Base-by-base conservation (phyloP, 2,797 vertebrate genomes). In the Melanotaenia nigrans region DNA sequence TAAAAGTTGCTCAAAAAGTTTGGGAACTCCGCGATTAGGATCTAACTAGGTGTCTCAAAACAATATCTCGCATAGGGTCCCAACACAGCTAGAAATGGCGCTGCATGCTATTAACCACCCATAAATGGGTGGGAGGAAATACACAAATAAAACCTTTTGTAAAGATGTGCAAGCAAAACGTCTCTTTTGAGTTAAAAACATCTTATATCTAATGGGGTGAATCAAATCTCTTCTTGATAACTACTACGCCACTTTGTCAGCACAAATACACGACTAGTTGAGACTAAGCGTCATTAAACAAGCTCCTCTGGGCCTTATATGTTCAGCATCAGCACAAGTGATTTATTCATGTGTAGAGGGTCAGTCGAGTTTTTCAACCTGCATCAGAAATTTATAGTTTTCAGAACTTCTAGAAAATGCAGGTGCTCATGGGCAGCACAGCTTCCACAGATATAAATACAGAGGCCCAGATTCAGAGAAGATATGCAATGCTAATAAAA, bases 321-420 rank as follows among this genome's bases (percentile, higher is more conserved):
- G 55, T 81, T 86, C 65, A 57, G 78, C 75, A 77, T 81, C 82
- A 82, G 75, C 66, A 79, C 35, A 61, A 69, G 71, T 58, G 71
- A 86, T 88, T 82, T 78, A 77, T 85, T 73, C 63, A 22, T 58
- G 72, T 56, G 58, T 33, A 13, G 25, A 32, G 67, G 81, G 74
- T 82, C 79, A 76, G 71, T 72, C 12, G 47, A 30, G 38, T 40
- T 75, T 67, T 64, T 54, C 56, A 77, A 64, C 74, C 30, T 56
- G 65, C 69, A 79, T 75, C 58, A 18, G 47, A 60, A 72, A 51
- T 79, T 77, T 82, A 71, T 6, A 54, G 25, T 65, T 77, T 75
- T 71, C 58, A 38, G 54, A 79, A 77, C 61, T 75, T 81, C 68
- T 28, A 77, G 36, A 16, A 65, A 74, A 81, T 65, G 66, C 64